Conservation (phyloP, 2,797 vertebrate genomes). For the Phoebastria nigripes region DNA sequence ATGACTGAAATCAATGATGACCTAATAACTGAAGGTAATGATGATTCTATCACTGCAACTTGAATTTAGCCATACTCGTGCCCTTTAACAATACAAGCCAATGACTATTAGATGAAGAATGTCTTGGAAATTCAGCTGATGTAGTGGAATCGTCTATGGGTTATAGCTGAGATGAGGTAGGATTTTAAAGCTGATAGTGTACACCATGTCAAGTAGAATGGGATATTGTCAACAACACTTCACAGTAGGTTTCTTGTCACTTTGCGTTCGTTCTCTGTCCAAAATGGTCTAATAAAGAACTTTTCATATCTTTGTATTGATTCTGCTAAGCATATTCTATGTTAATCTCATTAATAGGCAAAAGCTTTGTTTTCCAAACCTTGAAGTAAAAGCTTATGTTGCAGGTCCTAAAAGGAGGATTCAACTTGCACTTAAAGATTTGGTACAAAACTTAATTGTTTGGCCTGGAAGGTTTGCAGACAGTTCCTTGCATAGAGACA, state of each 20-base stretch:
- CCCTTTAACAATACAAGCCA: not conserved
- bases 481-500: accelerated
- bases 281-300: not conserved
- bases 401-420: not conserved
- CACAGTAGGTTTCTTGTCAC: not conserved
- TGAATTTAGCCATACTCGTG: not conserved
- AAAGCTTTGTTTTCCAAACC: not conserved
- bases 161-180: not conserved
- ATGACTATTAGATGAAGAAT: not conserved
- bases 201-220: not conserved
- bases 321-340: not conserved
- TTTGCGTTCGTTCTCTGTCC: not conserved
- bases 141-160: not conserved
- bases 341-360: not conserved
- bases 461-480: not conserved
- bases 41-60: not conserved
- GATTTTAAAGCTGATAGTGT: not conserved
- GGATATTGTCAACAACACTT: accelerated
- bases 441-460: not conserved
- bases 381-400: not conserved
- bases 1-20: conserved; percentile 78
- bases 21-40: conserved; percentile 81
- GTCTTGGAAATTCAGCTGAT: not conserved
- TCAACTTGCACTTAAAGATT: not conserved
- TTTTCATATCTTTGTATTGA: not conserved